Evolutionary conservation across 2,797 vertebrate genomes (phyloP), one percentile per base, ranked within the genome.

Genomic region (Phaenicophaeus curvirostris): DNA sequence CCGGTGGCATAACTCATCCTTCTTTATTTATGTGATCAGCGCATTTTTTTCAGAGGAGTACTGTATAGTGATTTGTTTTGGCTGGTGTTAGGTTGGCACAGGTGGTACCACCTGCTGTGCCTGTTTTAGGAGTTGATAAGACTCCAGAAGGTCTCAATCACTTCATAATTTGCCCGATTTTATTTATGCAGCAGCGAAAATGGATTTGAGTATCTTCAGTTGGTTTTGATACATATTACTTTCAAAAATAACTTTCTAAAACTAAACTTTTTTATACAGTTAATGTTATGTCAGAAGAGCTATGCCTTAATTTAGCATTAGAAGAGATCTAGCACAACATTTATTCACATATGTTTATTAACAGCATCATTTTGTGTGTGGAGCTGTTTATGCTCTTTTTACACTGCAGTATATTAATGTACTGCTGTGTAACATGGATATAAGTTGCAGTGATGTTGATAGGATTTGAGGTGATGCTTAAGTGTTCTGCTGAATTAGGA

Each of bases 71-170:
- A 65, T 79, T n/a, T 71, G 31, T 55, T 87, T 94, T 93, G 78
- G 74, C 79, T 89, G 65, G 73, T 17, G 5, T 63, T 86, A 69
- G 71, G 39, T 42, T 90, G 80, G 78, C 92, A 65, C 89, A 96
- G 84, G 87, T 94, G 94, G 91, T n/a, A 8, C 93, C 96, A 95
- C 62, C 95, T 97, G 95, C 94, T 91, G 0, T 62, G 89, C 41
- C 78, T 93, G 57, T 67, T 91, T 63, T 79, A n/a, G 77, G 80
- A 90, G 50, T 63, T 90, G 90, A 39, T 93, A 42, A 79, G 68
- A 9, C 27, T 90, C 31, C 88, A 76, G 67, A 39, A 69, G 14
- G 69, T 85, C 61, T 85, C 51, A 31, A 0, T 69, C 72, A 79
- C 50, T 88, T 82, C 39, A 46, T 89, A 89, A 50, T 89, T 86